Conservation (phyloP, 1,140 invertebrate species). For the Catajapyx aquilonaris region DNA sequence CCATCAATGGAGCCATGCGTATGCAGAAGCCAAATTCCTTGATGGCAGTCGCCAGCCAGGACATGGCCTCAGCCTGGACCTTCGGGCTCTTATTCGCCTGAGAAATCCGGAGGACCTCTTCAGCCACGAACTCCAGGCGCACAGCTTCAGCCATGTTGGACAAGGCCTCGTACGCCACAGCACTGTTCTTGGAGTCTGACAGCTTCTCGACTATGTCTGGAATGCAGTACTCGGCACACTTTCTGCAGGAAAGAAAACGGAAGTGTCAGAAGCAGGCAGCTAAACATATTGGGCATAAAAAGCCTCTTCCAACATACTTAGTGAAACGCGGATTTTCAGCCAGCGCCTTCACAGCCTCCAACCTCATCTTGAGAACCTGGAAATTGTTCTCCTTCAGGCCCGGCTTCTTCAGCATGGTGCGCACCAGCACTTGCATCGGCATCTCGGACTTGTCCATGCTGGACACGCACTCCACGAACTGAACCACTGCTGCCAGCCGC, state of each 20-base stretch:
- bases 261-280: too few species aligned
- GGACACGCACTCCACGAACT: constrained; percentile 36
- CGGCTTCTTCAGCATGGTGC: constrained; percentile 59
- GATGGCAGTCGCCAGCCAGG: constrained; percentile 54
- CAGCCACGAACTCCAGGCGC: constrained; percentile 48
- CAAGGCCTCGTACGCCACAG: constrained; percentile 42
- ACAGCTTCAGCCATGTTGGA: constrained; percentile 54
- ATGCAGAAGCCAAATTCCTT: constrained; percentile 65
- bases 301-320: constrained; percentile 22
- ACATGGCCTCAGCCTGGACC: constrained; percentile 62
- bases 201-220: constrained; percentile 66
- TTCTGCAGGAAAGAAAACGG: constrained; percentile 21
- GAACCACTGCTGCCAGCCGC: constrained; percentile 53
- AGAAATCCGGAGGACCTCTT: constrained; percentile 44
- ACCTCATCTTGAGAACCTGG: constrained; percentile 64
- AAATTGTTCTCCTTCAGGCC: constrained; percentile 86
- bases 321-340: constrained; percentile 53
- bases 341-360: constrained; percentile 55
- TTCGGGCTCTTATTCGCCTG: constrained; percentile 80
- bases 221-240: constrained; percentile 49
- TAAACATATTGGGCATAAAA: background rate
- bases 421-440: constrained; percentile 50
- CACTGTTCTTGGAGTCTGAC: constrained; percentile 59
- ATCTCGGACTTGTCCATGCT: constrained; percentile 37
- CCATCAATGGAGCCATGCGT: constrained; percentile 55